Evolutionary conservation across 1,140 invertebrate genomes (phyloP), one percentile per base, ranked within the genome.

Genomic region (Papilio glaucus): DNA sequence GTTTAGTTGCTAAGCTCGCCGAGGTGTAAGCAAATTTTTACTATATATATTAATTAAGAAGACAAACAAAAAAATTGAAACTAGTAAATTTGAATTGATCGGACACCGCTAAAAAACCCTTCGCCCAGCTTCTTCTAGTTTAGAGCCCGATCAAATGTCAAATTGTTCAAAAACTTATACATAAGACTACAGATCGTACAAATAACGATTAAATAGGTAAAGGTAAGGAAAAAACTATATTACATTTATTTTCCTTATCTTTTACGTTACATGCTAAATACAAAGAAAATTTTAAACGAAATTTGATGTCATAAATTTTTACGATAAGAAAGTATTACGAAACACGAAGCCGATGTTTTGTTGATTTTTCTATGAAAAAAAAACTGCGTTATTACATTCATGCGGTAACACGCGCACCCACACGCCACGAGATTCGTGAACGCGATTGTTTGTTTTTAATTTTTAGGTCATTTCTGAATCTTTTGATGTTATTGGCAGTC

Each of bases 381-480:
- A 57, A 57, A 18, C 13, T 24, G 49, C 21, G 49, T 57, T 57
- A 10, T 57, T 45, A 45, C 15, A 45, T 18, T 57, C 21, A 57
- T 57, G 49, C 49, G 49, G 49, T 26, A 57, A 57, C 49, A 57
- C 49, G 49, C 49, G 49, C 49, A 57, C 49, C 49, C 49, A 57
- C 49, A 57, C 49, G 49, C 21, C 24, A 57, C 21, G 49, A 24
- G 18, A 26, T 57, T 12, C 18, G 12, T 57, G 21, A 57, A 57
- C 9, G 4, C 24, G 18, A 8, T 42, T 24, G 21, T 57, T 57
- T 57, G 49, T 57, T 57, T 57, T 57, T 10, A 57, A 57, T 57
- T 57, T 57, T 57, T 57, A 57, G 49, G 49, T 24, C 49, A 57
- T 26, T 57, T 57, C 49, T 57, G 12, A 24, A 57, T 24, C 21